These are phyloP conservation scores for Aphodius sticticus DNA, from an alignment of 2,888 invertebrate species.

Conservation along the genomic window DNA sequence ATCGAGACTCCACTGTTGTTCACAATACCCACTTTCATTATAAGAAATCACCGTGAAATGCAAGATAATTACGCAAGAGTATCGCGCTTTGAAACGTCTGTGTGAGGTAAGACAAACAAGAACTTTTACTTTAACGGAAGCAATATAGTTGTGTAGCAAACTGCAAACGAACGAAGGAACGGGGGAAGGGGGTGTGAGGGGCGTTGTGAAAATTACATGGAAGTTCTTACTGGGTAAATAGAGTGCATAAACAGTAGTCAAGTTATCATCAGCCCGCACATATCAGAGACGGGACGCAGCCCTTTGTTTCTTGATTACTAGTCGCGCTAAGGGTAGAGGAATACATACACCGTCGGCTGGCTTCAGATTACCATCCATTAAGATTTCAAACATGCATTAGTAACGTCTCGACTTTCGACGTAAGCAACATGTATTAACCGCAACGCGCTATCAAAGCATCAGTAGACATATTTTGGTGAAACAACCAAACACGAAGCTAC, in stretches of 20 bases:
- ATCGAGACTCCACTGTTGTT: background rate
- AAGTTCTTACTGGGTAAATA: background rate
- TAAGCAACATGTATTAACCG: background rate
- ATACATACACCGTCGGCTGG: background rate
- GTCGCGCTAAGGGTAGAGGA: background rate
- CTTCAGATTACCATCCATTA: slow-evolving; percentile 4
- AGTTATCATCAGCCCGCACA: background rate
- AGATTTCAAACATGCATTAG: background rate
- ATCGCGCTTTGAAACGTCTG: background rate
- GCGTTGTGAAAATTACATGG: background rate
- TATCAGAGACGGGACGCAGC: background rate
- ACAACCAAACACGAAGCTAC: too few species aligned
- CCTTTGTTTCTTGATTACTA: slow-evolving; percentile 4
- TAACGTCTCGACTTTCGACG: background rate
- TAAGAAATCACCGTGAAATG: background rate
- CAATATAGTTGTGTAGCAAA: background rate
- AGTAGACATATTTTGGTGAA: background rate
- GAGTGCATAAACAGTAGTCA: background rate
- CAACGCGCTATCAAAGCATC: background rate
- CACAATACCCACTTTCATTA: background rate
- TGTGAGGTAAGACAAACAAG: background rate
- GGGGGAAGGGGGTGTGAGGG: background rate
- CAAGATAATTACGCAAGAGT: background rate
- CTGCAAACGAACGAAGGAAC: background rate
- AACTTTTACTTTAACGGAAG: background rate